Conservation (phyloP, 2,888 invertebrate genomes). For the Eurytoma californica region DNA sequence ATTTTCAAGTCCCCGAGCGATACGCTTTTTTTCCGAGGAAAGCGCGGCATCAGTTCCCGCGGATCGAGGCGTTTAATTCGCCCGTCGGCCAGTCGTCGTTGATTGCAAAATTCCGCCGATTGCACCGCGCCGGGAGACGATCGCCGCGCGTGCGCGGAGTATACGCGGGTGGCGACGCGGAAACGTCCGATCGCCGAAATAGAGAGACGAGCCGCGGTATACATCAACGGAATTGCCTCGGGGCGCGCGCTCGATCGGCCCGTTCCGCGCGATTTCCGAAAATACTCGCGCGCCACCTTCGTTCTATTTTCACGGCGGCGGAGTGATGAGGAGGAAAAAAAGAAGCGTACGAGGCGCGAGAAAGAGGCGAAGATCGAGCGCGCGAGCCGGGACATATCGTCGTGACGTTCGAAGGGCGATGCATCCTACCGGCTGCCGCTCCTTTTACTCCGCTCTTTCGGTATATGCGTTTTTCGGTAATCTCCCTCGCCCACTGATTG, state of each 20-base stretch:
- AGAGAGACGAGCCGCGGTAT: slow-evolving; percentile 31
- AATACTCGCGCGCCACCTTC: too few species aligned
- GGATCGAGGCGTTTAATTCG: neutral
- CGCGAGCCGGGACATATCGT: neutral
- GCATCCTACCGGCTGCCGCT: neutral
- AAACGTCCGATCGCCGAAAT: slow-evolving; percentile 21
- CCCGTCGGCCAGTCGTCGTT: neutral
- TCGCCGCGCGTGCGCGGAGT: neutral
- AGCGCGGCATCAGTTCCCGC: neutral
- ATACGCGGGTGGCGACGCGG: neutral
- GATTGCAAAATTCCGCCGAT: slow-evolving; percentile 18
- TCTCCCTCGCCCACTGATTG: slow-evolving; percentile 6
- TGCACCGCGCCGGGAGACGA: neutral
- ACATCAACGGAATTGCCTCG: too few species aligned
- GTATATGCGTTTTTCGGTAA: slow-evolving; percentile 13
- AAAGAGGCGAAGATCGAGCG: slow-evolving; percentile 2
- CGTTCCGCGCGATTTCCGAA: neutral
- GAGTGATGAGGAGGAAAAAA: too few species aligned
- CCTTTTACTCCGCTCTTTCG: neutral
- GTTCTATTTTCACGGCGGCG: too few species aligned
- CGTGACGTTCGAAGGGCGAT: slow-evolving; percentile 19
- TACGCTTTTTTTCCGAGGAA: too few species aligned
- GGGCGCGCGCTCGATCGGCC: slow-evolving; percentile 4
- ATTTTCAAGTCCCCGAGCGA: too few species aligned
- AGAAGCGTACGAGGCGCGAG: too few species aligned